Conservation (phyloP, 2,113 vertebrate species). For the Cyanoliseus patagonus region DNA sequence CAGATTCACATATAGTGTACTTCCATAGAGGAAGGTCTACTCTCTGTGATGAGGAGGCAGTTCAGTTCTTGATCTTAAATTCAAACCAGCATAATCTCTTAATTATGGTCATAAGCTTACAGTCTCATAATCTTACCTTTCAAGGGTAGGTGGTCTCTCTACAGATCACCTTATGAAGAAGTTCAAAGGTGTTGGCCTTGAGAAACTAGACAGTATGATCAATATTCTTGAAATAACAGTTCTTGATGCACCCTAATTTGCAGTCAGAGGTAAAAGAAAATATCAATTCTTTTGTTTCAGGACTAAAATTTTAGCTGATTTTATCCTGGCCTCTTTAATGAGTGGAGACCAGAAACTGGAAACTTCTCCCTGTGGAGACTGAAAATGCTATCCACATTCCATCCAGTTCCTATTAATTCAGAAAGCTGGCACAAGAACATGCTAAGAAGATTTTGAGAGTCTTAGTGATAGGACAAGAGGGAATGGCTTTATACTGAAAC, state of each 20-base stretch:
- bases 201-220: background rate
- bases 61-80: background rate
- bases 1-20: background rate
- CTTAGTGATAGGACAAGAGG: background rate
- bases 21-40: background rate
- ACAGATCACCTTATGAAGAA: background rate
- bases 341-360: background rate
- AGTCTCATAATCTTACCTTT: background rate
- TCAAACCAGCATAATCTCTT: background rate
- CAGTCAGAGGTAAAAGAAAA: background rate
- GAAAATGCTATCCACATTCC: background rate
- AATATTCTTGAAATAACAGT: background rate
- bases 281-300: background rate
- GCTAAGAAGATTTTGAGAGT: background rate
- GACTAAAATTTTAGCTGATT: background rate
- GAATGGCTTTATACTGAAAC: background rate
- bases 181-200: background rate
- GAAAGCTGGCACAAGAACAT: background rate
- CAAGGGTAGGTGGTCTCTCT: background rate
- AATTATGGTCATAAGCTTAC: background rate
- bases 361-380: background rate
- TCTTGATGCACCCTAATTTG: background rate
- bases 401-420: background rate
- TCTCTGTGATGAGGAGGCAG: background rate
- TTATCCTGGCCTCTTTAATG: background rate